Evolutionary conservation across 2,888 invertebrate genomes (phyloP).

Genomic region (Temnothorax unifasciatus): DNA sequence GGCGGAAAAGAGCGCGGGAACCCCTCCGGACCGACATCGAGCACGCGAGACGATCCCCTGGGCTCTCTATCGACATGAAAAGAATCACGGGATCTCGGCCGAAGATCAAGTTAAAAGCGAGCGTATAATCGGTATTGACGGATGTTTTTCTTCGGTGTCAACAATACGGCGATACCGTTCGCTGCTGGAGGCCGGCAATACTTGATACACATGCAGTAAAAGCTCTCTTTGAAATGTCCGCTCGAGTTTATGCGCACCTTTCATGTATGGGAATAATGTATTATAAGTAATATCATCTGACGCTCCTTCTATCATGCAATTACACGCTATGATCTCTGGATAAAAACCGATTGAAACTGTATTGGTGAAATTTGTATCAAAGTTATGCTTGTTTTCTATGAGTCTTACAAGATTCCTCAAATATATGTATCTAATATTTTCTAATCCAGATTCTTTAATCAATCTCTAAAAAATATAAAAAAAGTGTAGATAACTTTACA

Average conservation of each 20-base stretch:
- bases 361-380: background rate
- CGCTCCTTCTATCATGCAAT: background rate
- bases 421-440: background rate
- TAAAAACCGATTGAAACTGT: background rate
- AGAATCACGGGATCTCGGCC: conserved; percentile 67
- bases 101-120: conserved; percentile 66
- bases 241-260: conserved; percentile 44
- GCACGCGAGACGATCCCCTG: conserved; percentile 73
- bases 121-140: conserved; percentile 49
- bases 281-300: conserved; percentile 32
- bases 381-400: background rate
- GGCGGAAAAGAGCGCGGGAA: conserved; percentile 57
- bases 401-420: background rate
- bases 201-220: background rate
- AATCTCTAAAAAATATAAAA: background rate
- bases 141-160: conserved; percentile 18
- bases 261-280: conserved; percentile 45
- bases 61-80: conserved; percentile 69
- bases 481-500: background rate
- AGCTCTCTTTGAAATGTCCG: conserved; percentile 1
- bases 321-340: background rate
- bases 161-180: conserved; percentile 19
- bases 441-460: background rate
- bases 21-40: conserved; percentile 64
- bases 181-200: background rate